Percentiles rank a stretch among this genome's conserved stretches.
Evolutionary conservation across 2,113 vertebrate genomes (phyloP).

Genomic region (Dasyprocta punctata): DNA sequence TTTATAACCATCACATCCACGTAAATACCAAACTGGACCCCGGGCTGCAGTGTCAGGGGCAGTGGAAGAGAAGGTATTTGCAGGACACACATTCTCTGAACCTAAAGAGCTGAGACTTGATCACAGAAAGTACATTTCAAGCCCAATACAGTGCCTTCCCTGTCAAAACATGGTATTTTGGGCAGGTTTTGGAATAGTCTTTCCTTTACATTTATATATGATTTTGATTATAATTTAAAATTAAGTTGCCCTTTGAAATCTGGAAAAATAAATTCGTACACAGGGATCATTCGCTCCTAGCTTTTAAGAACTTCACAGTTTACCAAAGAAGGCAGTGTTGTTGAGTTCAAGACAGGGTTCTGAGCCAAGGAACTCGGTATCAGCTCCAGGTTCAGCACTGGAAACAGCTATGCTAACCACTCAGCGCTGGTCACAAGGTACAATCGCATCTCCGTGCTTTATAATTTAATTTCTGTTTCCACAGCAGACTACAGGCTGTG

Average conservation of each 20-base stretch:
- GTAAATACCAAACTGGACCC: neutral
- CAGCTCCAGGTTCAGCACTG: fast-evolving
- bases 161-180: neutral
- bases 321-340: neutral
- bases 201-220: neutral
- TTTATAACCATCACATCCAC: neutral
- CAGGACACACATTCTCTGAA: neutral
- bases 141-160: neutral
- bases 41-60: neutral
- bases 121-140: neutral
- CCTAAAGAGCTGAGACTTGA: neutral
- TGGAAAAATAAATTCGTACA: neutral
- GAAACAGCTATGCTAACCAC: fast-evolving
- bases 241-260: neutral
- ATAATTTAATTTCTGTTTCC: slow-evolving; percentile 18
- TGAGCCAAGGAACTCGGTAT: neutral
- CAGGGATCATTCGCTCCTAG: neutral
- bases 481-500: neutral
- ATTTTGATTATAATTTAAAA: neutral
- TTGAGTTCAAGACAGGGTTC: neutral
- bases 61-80: neutral
- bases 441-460: neutral
- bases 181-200: neutral
- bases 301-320: neutral
- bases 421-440: neutral